These are phyloP conservation scores for Agelas oroides DNA, from an alignment of 37 sponge, comb jelly and placozoan species.

Conservation along the genomic window DNA sequence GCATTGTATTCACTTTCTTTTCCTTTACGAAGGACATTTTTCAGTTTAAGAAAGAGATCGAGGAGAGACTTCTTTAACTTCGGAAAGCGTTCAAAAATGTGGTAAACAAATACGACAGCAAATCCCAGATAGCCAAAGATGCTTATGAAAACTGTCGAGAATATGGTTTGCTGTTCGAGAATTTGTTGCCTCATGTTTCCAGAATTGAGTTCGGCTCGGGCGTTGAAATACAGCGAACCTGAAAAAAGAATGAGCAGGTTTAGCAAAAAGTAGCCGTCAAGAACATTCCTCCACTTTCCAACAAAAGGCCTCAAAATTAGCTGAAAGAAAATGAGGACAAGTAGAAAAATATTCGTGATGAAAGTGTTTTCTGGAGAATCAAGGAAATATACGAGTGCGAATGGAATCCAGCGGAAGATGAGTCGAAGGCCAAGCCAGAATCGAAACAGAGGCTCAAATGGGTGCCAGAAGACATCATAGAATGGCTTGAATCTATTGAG, in stretches of 20 bases:
- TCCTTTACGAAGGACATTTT: too few relatives aligned
- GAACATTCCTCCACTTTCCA: background rate
- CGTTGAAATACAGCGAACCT: conserved; percentile 1
- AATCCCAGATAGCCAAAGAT: background rate
- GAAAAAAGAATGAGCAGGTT: conserved; percentile 12
- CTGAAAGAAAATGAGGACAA: conserved; percentile 3
- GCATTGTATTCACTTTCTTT: too few relatives aligned
- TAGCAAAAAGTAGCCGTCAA: conserved; percentile 22
- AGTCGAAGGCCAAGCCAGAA: conserved; percentile 31
- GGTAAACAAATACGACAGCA: conserved; percentile 2
- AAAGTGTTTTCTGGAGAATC: conserved; percentile 7
- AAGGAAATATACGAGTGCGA: background rate
- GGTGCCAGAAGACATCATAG: conserved; percentile 37
- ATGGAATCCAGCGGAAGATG: conserved; percentile 11
- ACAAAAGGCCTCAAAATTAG: background rate
- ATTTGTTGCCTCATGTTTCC: too few relatives aligned
- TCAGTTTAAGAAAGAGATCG: too few relatives aligned
- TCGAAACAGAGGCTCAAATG: conserved; percentile 11
- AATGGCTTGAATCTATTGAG: conserved; percentile 23
- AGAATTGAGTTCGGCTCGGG: background rate
- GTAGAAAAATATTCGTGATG: background rate
- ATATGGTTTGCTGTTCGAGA: too few relatives aligned
- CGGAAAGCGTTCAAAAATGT: conserved; percentile 4
- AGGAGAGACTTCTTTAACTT: too few relatives aligned
- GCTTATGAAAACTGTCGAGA: too few relatives aligned